Percentiles rank a stretch among this genome's conserved stretches.
phyloP scores from a whole-genome alignment of 35 echinoderm and acorn worm species.

The Acanthaster planci region DNA sequence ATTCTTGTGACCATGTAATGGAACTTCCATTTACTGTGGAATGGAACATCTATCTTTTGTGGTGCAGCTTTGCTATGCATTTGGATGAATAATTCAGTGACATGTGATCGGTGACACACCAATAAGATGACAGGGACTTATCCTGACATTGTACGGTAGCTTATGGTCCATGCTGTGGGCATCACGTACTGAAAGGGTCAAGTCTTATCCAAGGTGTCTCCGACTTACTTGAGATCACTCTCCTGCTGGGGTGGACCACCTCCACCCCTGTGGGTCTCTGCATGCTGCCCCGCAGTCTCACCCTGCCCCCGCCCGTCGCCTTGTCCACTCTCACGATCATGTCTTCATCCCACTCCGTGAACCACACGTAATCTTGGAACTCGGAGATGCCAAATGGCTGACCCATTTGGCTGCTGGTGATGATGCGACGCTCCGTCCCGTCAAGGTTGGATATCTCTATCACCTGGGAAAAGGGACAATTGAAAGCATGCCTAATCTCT shows the following conservation, averaged over 20 bases:
- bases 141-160: no score
- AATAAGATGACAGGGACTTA: no score
- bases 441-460: slow-evolving; percentile 81
- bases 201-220: no score
- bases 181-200: no score
- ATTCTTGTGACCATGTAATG: no score
- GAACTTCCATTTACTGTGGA: no score
- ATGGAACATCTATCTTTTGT: no score
- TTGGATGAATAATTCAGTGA: no score
- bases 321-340: slow-evolving; percentile 63
- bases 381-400: slow-evolving; percentile 56
- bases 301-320: slow-evolving; percentile 21
- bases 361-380: slow-evolving; percentile 74
- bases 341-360: slow-evolving; percentile 60
- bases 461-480: not conserved
- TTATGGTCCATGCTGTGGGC: no score
- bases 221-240: slow-evolving; percentile 57
- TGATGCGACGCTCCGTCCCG: slow-evolving; percentile 44
- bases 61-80: no score
- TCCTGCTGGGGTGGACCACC: slow-evolving; percentile 59
- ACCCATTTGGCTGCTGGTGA: slow-evolving; percentile 34
- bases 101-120: no score
- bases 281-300: slow-evolving; percentile 58
- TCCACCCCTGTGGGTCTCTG: slow-evolving; percentile 50
- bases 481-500: no score